phyloP scores from a whole-genome alignment of 2,797 vertebrate species.

The Nasua narica region DNA sequence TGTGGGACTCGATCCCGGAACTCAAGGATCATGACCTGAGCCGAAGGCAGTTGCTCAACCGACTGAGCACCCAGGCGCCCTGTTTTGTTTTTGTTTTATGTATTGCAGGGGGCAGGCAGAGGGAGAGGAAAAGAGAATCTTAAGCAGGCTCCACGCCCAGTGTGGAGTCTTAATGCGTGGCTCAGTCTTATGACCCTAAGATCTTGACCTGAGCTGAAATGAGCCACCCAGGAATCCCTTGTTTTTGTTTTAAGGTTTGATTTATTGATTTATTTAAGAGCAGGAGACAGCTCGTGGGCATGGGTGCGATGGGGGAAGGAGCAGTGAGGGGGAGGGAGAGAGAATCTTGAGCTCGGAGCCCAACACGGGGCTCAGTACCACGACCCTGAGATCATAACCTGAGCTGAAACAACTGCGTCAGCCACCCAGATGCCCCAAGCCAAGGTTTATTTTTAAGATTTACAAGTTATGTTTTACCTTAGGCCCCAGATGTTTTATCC shows the following conservation, averaged over 20 bases:
- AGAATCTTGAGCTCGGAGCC: not conserved
- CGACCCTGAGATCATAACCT: not conserved
- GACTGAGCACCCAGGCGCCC: too few relatives aligned
- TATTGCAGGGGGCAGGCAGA: too few relatives aligned
- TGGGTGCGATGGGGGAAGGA: not conserved
- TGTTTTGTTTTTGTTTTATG: not conserved
- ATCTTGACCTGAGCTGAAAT: not conserved
- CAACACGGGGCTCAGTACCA: not conserved
- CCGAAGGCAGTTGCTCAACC: too few relatives aligned
- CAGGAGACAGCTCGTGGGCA: not conserved
- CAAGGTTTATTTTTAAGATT: constrained; percentile 10
- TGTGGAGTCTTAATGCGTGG: not conserved
- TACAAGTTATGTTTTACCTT: not conserved
- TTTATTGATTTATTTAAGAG: not conserved
- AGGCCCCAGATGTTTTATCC: not conserved
- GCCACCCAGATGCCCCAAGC: not conserved
- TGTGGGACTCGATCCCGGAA: too few relatives aligned
- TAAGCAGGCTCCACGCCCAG: not conserved
- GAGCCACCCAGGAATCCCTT: not conserved
- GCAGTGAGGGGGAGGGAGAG: not conserved
- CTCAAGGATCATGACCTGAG: too few relatives aligned
- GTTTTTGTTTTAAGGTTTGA: not conserved
- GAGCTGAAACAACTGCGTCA: not conserved
- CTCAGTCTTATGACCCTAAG: not conserved
- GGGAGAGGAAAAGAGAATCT: not conserved